Conservation (phyloP, 2,888 invertebrate genomes). For the Microctonus aethiopoides region DNA sequence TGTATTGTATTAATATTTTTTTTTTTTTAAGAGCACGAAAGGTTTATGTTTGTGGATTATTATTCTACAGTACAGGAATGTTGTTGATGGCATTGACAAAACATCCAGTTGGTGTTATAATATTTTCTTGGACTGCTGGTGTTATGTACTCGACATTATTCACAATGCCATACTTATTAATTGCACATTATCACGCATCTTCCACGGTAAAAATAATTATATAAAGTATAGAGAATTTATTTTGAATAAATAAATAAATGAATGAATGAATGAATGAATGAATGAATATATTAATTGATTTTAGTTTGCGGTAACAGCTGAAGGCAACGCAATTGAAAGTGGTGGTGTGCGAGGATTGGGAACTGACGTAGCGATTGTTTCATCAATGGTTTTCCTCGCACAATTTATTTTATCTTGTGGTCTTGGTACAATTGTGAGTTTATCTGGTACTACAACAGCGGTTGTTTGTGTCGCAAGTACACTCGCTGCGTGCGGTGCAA, state of each 20-base stretch:
- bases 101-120: constrained; percentile 81
- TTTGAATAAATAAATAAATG: not conserved
- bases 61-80: constrained; percentile 92
- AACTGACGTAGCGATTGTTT: constrained; percentile 93
- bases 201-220: constrained; percentile 80
- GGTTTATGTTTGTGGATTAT: constrained; percentile 89
- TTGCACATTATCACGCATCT: constrained; percentile 94
- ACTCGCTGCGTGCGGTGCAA: constrained; percentile 85
- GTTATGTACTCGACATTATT: constrained; percentile 98
- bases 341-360: constrained; percentile 87
- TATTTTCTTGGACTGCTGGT: constrained; percentile 94
- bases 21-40: constrained; percentile 78
- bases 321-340: constrained; percentile 70
- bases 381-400: constrained; percentile 95
- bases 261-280: not conserved
- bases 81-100: constrained; percentile 83
- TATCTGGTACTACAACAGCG: constrained; percentile 86
- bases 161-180: constrained; percentile 94
- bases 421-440: constrained; percentile 85
- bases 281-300: constrained; percentile 41
- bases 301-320: constrained; percentile 73
- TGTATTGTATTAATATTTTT: not conserved
- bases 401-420: constrained; percentile 90
- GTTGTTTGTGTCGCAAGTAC: constrained; percentile 88
- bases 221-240: too few relatives aligned